A percentile compares a stretch with the other conserved stretches of the same genome.
phyloP scores from a whole-genome alignment of 2,113 vertebrate species.

The Panthera uncia region DNA sequence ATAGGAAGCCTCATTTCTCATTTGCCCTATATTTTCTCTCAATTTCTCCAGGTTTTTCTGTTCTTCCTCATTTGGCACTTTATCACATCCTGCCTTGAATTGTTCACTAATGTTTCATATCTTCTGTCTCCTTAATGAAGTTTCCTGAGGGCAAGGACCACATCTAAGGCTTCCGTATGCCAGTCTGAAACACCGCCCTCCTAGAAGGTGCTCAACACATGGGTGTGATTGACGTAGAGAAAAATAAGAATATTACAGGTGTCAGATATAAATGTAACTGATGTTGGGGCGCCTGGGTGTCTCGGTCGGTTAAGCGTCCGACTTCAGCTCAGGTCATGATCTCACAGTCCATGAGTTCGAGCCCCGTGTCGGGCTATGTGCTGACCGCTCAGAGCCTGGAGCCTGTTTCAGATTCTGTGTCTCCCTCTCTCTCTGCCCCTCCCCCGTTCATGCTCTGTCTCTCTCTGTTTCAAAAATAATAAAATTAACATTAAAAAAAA shows the following conservation, averaged over 20 bases:
- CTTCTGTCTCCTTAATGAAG: neutral
- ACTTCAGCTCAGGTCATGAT: too few relatives aligned
- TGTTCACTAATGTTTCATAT: neutral
- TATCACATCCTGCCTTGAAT: neutral
- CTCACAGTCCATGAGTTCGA: too few relatives aligned
- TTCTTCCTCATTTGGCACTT: neutral
- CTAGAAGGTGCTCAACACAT: neutral
- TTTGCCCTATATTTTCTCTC: neutral
- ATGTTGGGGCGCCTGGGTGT: neutral
- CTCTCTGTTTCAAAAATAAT: too few relatives aligned
- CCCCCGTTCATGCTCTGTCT: too few relatives aligned
- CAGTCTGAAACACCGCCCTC: neutral
- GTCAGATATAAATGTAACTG: neutral
- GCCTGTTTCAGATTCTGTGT: too few relatives aligned
- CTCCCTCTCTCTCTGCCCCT: too few relatives aligned
- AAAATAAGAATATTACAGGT: neutral
- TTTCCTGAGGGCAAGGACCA: neutral
- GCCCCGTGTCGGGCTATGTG: too few relatives aligned
- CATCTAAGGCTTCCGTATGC: neutral
- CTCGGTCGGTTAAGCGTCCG: too few relatives aligned
- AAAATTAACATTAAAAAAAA: too few relatives aligned
- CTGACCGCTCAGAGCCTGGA: too few relatives aligned
- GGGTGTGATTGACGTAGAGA: neutral
- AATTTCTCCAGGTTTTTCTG: neutral
- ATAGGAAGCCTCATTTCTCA: neutral